Percentiles rank a stretch among this genome's conserved stretches.
These are phyloP conservation scores for Gorsachius magnificus DNA, from an alignment of 2,797 vertebrate species.

Conservation along the genomic window DNA sequence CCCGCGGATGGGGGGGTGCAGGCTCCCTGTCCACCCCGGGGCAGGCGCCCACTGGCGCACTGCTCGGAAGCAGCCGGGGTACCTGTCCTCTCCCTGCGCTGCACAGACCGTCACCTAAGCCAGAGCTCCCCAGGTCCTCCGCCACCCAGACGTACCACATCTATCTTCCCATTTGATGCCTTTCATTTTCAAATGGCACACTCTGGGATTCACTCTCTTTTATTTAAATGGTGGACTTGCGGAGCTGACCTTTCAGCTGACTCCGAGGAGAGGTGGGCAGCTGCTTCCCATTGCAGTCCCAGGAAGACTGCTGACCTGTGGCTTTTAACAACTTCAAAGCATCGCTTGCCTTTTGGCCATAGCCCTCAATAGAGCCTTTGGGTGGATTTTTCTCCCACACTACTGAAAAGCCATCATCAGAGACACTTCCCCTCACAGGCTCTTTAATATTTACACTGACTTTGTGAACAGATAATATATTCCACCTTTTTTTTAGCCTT, in stretches of 20 bases:
- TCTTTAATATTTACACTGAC: conserved; percentile 41
- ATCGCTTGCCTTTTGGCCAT: not conserved
- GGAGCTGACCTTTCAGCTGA: conserved; percentile 3
- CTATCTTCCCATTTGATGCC: not conserved
- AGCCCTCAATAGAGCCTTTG: not conserved
- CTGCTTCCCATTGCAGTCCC: not conserved
- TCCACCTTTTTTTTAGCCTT: conserved; percentile 6
- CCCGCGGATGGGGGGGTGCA: fast-evolving
- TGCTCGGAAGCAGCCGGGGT: not conserved
- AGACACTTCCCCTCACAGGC: not conserved
- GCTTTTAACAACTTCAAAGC: conserved; percentile 47
- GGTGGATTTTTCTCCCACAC: conserved; percentile 16
- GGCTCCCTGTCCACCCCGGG: not conserved
- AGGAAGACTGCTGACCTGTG: not conserved
- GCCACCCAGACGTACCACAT: not conserved
- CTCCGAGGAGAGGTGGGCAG: not conserved
- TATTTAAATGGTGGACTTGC: not conserved
- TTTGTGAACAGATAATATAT: conserved; percentile 38
- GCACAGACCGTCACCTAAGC: not conserved
- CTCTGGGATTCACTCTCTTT: not conserved
- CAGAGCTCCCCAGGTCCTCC: not conserved
- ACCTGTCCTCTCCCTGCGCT: not conserved
- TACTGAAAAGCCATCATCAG: conserved; percentile 30
- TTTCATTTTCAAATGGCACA: conserved; percentile 18
- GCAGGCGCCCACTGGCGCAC: not conserved